phyloP scores from a whole-genome alignment of 2,797 vertebrate species.

The Hippoglossus hippoglossus region DNA sequence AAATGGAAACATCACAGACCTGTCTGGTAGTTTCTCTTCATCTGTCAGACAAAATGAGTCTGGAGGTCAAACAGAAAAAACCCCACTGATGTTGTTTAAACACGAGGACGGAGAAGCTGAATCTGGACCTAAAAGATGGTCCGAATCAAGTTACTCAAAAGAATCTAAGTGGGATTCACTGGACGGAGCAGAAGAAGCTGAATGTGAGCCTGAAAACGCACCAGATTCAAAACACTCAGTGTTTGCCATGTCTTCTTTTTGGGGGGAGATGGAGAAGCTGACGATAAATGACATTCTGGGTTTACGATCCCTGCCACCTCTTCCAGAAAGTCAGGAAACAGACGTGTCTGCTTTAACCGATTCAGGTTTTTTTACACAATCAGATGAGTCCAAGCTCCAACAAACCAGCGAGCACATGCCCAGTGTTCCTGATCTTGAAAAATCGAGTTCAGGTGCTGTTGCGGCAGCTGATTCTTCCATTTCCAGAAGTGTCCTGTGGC shows the following conservation, averaged over 20 bases:
- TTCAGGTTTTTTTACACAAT: conserved; percentile 68
- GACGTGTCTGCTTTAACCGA: conserved; percentile 59
- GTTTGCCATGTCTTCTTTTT: conserved; percentile 86
- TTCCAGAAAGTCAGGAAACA: conserved; percentile 56
- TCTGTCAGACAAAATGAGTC: conserved; percentile 29
- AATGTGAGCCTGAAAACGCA: conserved; percentile 16
- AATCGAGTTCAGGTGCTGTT: conserved; percentile 24
- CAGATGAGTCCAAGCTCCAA: conserved; percentile 57
- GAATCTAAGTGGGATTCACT: conserved; percentile 29
- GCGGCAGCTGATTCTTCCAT: background rate
- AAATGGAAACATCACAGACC: conserved; percentile 40
- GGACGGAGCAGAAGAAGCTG: conserved; percentile 15
- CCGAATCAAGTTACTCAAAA: conserved; percentile 8
- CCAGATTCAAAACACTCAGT: conserved; percentile 58
- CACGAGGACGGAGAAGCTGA: background rate
- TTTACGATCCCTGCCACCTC: conserved; percentile 57
- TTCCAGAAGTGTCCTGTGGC: conserved; percentile 63
- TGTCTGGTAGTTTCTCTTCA: conserved; percentile 27
- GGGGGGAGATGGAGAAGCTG: conserved; percentile 87
- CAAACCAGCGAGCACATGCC: conserved; percentile 39
- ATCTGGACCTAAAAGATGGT: conserved; percentile 28
- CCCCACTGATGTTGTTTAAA: background rate
- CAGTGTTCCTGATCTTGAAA: conserved; percentile 38
- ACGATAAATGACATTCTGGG: conserved; percentile 87
- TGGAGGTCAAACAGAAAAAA: conserved; percentile 17